Conservation (phyloP, 64 coral and sea anemone species). For the Stichodactyla helianthus region DNA sequence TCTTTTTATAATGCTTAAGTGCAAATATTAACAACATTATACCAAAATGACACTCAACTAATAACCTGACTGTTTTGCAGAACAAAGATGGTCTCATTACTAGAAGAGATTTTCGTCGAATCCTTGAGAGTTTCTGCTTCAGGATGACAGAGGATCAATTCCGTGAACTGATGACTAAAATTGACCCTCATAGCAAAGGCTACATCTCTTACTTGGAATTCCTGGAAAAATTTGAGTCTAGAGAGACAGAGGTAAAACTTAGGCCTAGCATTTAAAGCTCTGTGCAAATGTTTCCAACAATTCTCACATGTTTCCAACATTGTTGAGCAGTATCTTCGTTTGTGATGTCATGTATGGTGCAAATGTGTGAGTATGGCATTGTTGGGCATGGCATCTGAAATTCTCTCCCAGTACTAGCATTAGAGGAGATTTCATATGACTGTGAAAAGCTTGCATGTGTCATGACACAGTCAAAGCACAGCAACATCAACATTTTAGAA, state of each 20-base stretch:
- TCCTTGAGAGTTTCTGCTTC: slow-evolving; percentile 93
- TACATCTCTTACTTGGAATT: slow-evolving; percentile 88
- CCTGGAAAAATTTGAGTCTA: slow-evolving; percentile 85
- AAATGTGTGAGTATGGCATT: not conserved
- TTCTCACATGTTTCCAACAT: no score
- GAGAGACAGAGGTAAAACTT: slow-evolving; percentile 58
- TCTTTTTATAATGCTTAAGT: no score
- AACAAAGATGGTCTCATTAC: slow-evolving; percentile 95
- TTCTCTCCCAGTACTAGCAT: no score
- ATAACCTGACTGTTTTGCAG: slow-evolving; percentile 3
- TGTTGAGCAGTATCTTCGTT: no score
- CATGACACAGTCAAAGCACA: no score
- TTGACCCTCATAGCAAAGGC: slow-evolving; percentile 86
- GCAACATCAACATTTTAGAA: no score
- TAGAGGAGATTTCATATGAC: no score
- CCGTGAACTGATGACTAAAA: slow-evolving; percentile 77
- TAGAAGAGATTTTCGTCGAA: slow-evolving; percentile 78
- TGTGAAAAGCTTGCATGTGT: no score
- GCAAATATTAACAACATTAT: no score
- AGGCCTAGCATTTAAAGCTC: not conserved
- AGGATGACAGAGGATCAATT: slow-evolving; percentile 89
- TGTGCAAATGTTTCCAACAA: no score
- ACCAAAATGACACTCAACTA: no score
- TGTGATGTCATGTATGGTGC: not conserved
- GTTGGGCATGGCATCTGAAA: not conserved